These are phyloP conservation scores for Syngnathus rostellatus DNA, from an alignment of 2,797 vertebrate genomes.

Conservation along the genomic window DNA sequence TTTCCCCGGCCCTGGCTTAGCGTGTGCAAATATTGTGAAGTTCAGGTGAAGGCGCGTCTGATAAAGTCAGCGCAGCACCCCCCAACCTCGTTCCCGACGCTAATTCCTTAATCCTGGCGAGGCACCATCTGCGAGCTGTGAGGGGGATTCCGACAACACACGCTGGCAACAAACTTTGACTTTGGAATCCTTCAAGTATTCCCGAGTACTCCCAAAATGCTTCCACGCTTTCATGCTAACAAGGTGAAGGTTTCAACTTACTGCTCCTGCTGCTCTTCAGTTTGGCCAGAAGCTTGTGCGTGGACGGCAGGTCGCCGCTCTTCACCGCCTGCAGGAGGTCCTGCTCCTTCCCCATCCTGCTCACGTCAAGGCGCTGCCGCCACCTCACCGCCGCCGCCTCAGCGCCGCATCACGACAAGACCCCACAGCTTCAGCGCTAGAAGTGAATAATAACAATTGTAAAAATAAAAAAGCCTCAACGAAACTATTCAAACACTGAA, in stretches of 20 bases:
- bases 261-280: conserved; percentile 64
- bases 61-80: background rate
- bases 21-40: background rate
- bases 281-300: conserved; percentile 67
- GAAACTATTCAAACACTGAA: background rate
- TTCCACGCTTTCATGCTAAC: background rate
- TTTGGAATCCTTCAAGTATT: background rate
- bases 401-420: conserved; percentile 34
- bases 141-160: background rate
- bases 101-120: conserved; percentile 7
- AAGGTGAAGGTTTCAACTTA: conserved; percentile 41
- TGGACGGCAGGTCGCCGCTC: conserved; percentile 63
- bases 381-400: background rate
- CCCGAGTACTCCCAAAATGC: background rate
- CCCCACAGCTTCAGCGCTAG: background rate
- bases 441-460: background rate
- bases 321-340: conserved; percentile 74
- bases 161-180: background rate
- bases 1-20: background rate
- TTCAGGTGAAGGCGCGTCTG: background rate
- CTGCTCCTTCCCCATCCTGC: conserved; percentile 73
- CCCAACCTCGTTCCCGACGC: too few relatives aligned
- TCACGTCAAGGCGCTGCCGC: background rate
- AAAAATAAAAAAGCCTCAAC: background rate
- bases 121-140: background rate